Evolutionary conservation across 2,888 invertebrate species (phyloP).

Genomic region (Didymodactylos carnosus): DNA sequence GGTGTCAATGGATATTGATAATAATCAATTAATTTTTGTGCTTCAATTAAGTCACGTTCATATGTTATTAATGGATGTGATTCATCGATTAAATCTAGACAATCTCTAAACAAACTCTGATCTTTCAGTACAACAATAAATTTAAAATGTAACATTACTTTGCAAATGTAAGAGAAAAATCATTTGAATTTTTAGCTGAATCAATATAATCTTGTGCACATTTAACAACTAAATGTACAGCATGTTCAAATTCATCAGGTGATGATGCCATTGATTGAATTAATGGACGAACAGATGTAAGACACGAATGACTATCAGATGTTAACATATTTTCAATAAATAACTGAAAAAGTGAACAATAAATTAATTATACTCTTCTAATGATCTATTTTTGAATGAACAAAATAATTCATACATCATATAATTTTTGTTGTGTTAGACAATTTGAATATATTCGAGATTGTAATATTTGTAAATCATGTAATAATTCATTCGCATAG

Average conservation of each 20-base stretch:
- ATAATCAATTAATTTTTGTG: not conserved
- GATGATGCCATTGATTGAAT: no score
- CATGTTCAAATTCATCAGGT: no score
- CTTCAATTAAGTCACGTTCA: not conserved
- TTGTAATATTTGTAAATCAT: not conserved
- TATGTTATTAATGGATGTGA: not conserved
- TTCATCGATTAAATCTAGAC: not conserved
- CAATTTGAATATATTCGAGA: not conserved
- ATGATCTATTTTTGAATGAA: not conserved
- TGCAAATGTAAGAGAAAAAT: not conserved
- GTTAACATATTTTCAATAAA: not conserved
- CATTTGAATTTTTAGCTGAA: not conserved
- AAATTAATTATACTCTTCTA: no score
- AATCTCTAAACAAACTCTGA: not conserved
- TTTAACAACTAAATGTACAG: not conserved
- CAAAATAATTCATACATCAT: not conserved
- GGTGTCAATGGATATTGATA: not conserved
- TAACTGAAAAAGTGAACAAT: not conserved
- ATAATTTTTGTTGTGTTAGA: not conserved
- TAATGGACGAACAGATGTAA: not conserved
- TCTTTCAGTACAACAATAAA: not conserved
- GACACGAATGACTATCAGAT: not conserved
- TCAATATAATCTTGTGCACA: not conserved
- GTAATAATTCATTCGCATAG: not conserved
- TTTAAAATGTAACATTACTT: not conserved